Base-by-base conservation (phyloP, 2,797 vertebrate species). In the Periparus ater region DNA sequence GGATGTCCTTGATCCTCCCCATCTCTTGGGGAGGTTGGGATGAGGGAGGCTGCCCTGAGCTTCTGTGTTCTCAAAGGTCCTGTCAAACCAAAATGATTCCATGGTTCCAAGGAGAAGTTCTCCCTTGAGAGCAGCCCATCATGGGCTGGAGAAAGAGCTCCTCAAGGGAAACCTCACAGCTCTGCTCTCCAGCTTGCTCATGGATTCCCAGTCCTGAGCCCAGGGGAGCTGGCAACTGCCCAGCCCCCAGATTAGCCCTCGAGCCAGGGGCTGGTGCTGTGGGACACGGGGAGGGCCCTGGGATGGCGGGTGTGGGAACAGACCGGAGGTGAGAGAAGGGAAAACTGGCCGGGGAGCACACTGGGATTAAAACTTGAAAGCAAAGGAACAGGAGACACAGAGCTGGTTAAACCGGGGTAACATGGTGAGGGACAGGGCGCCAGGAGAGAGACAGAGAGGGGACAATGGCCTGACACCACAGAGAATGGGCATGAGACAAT, bases 131-230 rank as follows among this genome's bases (percentile, higher is more conserved):
- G 23, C 21, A 67, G 38, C 26, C 29, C 25, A 68, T 60, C 42
- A 68, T 30, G 81, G 73, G 50, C 15, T 83, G 72, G 92, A 89
- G 85, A 91, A 95, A 95, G 88, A 42, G 48, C 68, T 85, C 75
- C 61, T 72, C 73, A 17, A 25, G 88, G 88, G 74, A 88, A 88
- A 60, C 61, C 17, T 30, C 30, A 71, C 3, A 4, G 38, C 61
- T 6, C 51, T 15, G 8, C 34, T 80, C 80, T 79, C 84, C 81
- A 61, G 42, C 78, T 57, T 18, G 8, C 1, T 4, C 44, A n/a
- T 42, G 65, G 19, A 47, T 53, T 72, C 47, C 75, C 73, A 96
- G 54, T 10, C 23, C 67, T 23, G 57, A 83, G n/a, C 75, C 91
- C 81, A 38, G 17, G 10, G 61, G 61, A 42, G 8, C 48, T 29